Evolutionary conservation across 2,888 invertebrate species (phyloP), one percentile per base, ranked within the genome.

Genomic region (Cyclophora punctaria): DNA sequence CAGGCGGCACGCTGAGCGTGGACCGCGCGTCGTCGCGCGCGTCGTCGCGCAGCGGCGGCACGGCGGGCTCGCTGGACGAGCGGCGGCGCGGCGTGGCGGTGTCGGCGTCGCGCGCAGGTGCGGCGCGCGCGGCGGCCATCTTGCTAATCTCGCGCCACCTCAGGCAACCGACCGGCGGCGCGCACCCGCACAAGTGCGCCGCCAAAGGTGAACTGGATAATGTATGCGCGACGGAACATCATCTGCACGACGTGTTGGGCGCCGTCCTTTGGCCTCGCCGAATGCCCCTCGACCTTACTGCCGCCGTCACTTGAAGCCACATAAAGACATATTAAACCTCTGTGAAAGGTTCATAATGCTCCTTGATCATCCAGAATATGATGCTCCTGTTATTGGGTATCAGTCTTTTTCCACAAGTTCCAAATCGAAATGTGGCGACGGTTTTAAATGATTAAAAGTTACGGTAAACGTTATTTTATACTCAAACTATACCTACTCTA

Each of bases 91-190:
- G 93, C 79, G 92, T 92, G 74, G 82, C 92, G 69, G 93, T 94
- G 75, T 92, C 94, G 75, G 92, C 94, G 74, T 95, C 95, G 80
- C 93, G 95, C 90, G 94, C 95, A 95, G 95, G 95, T 95, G 95
- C 95, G 92, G 95, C 95, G 89, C 93, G 95, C 88, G 92, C 94
- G 90, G 95, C 95, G 90, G 95, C 95, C 94, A 95, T 96, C 94
- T 95, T 96, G 94, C 94, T 96, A 91, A 95, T 95, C 92, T 95
- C 95, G 92, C 95, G 94, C 91, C 94, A 94, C 90, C 92, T 94
- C 47, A 41, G 84, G 89, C 89, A 87, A 89, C 90, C 89, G 89
- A 90, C 80, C 75, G 86, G 86, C 86, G 85, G 85, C 85, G 85
- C 87, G 83, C 88, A 83, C 86, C 83, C 85, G 83, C 81, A 80